phyloP scores from a whole-genome alignment of 2,888 invertebrate species.

The Ormyrus nitidulus region DNA sequence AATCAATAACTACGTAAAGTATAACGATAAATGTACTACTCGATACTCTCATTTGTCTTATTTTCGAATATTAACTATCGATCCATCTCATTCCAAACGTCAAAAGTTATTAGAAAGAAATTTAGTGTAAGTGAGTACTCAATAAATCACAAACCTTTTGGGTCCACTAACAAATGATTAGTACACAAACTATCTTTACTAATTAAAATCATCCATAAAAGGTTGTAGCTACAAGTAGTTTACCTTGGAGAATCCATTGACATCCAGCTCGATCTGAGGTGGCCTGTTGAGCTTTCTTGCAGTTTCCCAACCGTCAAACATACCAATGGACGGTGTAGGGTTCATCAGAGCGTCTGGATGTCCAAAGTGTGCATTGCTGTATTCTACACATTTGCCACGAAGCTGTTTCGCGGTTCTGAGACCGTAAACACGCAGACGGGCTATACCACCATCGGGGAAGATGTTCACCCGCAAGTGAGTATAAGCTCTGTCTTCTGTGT shows the following conservation, averaged over 20 bases:
- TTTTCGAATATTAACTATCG: too few relatives aligned
- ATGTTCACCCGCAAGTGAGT: slow-evolving; percentile 81
- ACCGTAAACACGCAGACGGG: slow-evolving; percentile 80
- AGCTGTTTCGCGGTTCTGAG: slow-evolving; percentile 69
- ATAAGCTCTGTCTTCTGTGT: slow-evolving; percentile 76
- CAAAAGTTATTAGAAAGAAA: too few relatives aligned
- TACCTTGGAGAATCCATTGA: slow-evolving; percentile 78
- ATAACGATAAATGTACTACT: too few relatives aligned
- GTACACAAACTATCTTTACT: too few relatives aligned
- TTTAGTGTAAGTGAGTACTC: too few relatives aligned
- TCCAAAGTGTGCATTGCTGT: slow-evolving; percentile 82
- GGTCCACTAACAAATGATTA: too few relatives aligned
- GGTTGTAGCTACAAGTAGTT: background rate
- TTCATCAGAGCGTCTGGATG: slow-evolving; percentile 80
- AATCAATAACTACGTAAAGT: too few relatives aligned
- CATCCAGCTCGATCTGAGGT: slow-evolving; percentile 77
- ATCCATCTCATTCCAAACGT: too few relatives aligned
- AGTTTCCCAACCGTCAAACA: slow-evolving; percentile 84
- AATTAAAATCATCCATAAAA: too few relatives aligned
- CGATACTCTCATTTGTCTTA: too few relatives aligned
- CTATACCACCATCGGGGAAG: slow-evolving; percentile 82
- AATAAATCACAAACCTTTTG: too few relatives aligned
- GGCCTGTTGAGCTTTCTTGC: slow-evolving; percentile 80
- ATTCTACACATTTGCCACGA: slow-evolving; percentile 78
- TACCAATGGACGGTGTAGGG: slow-evolving; percentile 76